Evolutionary conservation across 2,797 vertebrate genomes (phyloP).

Genomic region (Dipus sagitta): DNA sequence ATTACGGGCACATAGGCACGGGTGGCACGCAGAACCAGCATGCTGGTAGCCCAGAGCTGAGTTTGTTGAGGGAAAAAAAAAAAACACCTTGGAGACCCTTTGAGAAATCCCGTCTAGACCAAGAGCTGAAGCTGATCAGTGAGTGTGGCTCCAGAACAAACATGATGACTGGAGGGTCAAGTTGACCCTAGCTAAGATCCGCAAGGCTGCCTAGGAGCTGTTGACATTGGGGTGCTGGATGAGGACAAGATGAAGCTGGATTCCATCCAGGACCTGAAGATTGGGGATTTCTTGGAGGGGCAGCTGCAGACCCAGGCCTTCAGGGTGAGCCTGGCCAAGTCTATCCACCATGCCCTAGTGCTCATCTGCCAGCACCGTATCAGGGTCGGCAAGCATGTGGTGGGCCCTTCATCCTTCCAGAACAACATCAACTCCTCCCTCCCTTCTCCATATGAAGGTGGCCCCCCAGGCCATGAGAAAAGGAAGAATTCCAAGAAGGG

Average conservation of each 20-base stretch:
- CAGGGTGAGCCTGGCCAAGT: slow-evolving; percentile 96
- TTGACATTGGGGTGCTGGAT: slow-evolving; percentile 95
- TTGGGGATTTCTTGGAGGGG: slow-evolving; percentile 96
- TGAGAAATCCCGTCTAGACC: too few relatives aligned
- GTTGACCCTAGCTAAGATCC: too few relatives aligned
- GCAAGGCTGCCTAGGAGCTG: slow-evolving; percentile 64
- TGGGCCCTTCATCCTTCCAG: slow-evolving; percentile 97
- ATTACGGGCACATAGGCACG: too few relatives aligned
- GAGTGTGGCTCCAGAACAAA: too few relatives aligned
- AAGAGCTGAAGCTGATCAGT: too few relatives aligned
- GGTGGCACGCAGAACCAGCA: too few relatives aligned
- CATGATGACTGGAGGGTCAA: too few relatives aligned
- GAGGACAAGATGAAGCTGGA: slow-evolving; percentile 98
- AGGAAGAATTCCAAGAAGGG: slow-evolving; percentile 98
- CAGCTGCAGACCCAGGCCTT: slow-evolving; percentile 97
- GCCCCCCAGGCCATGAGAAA: slow-evolving; percentile 95
- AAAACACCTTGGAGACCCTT: too few relatives aligned
- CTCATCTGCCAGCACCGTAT: slow-evolving; percentile 98
- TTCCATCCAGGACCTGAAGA: slow-evolving; percentile 97
- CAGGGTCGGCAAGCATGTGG: slow-evolving; percentile 96
- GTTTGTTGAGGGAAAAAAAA: too few relatives aligned
- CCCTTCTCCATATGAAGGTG: slow-evolving; percentile 95
- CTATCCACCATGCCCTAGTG: slow-evolving; percentile 96
- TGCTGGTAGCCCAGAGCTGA: too few relatives aligned
- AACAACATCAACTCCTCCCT: slow-evolving; percentile 98